A percentile compares a stretch with the other conserved stretches of the same genome.
Evolutionary conservation across 1,140 invertebrate genomes (phyloP).

Genomic region (roundworm (Caenorhabditis elegans)): DNA sequence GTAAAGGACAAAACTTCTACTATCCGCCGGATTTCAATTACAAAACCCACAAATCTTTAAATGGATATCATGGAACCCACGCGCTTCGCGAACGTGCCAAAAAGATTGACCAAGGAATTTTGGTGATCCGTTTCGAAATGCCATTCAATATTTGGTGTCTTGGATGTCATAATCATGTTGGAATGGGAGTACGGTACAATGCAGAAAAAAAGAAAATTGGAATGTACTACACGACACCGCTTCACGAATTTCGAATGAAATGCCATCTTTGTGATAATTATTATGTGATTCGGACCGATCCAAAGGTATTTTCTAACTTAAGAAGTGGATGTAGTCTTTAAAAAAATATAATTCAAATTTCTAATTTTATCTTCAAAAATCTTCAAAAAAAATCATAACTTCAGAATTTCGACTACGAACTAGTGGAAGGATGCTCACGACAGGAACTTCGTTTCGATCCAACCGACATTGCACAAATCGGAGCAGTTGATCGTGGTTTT

Average conservation of each 20-base stretch:
- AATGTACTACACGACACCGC: slow-evolving; percentile 95
- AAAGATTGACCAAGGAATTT: slow-evolving; percentile 90
- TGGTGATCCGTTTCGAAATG: slow-evolving; percentile 98
- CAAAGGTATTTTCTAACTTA: slow-evolving; percentile 76
- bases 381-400: too few species aligned
- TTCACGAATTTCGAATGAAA: slow-evolving; percentile 98
- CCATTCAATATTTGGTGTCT: slow-evolving; percentile 99
- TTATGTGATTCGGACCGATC: slow-evolving; percentile 98
- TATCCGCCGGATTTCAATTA: slow-evolving; percentile 99
- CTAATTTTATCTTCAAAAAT: too few species aligned
- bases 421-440: slow-evolving; percentile 86
- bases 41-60: slow-evolving; percentile 80
- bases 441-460: slow-evolving; percentile 99
- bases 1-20: slow-evolving; percentile 95
- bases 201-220: slow-evolving; percentile 97
- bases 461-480: slow-evolving; percentile 86
- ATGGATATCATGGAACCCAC: slow-evolving; percentile 88
- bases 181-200: slow-evolving; percentile 97
- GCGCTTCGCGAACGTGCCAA: slow-evolving; percentile 88
- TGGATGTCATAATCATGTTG: slow-evolving; percentile 95
- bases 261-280: slow-evolving; percentile 96
- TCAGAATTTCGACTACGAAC: slow-evolving; percentile 94
- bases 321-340: too few species aligned
- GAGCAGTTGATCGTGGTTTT: slow-evolving; percentile 66
- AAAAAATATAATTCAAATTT: too few species aligned